Evolutionary conservation across 1,140 invertebrate genomes (phyloP), one percentile per base, ranked within the genome.

Genomic region (Maniola jurtina): DNA sequence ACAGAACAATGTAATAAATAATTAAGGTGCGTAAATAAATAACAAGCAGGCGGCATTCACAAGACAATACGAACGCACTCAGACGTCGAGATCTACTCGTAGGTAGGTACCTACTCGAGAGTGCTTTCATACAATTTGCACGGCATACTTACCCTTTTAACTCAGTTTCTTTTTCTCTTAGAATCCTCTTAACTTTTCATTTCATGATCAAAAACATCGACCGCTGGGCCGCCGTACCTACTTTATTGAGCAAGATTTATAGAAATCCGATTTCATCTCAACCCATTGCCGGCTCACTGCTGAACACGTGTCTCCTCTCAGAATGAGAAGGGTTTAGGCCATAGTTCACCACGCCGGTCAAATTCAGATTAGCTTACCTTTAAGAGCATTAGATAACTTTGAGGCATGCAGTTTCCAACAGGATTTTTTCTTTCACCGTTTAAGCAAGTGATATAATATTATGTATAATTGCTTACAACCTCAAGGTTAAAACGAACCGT

Each of bases 51-150:
- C 25, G 52, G 52, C 13, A 55, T 34, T 54, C 38, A 11, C 42
- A 34, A 55, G 25, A 55, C 73, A 80, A 80, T 81, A 79, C 74
- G 79, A 83, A 79, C 74, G 74, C 72, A 77, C 75, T 77, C 66
- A 68, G 69, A 70, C 68, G 72, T 72, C 65, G 69, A 75, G 77
- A 77, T 54, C 15, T 72, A 75, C 25, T 25, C 25, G 25, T 25
- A 25, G 25, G 4, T 2, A 25, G 25, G 25, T 25, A n/a, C 9
- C 10, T 13, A n/a, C 73, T 80, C 57, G 54, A 83, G 75, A 65
- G 75, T 76, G 64, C 78, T 82, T 80, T 84, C 79, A 80, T 73
- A 80, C 76, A 79, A 45, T 45, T 45, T 45, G 42, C 57, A 79
- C 81, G 79, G 75, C 64, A 64, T 64, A 66, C 70, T 66, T 48